Base-by-base conservation (phyloP, 2,113 vertebrate genomes). In the Caranx ignobilis region DNA sequence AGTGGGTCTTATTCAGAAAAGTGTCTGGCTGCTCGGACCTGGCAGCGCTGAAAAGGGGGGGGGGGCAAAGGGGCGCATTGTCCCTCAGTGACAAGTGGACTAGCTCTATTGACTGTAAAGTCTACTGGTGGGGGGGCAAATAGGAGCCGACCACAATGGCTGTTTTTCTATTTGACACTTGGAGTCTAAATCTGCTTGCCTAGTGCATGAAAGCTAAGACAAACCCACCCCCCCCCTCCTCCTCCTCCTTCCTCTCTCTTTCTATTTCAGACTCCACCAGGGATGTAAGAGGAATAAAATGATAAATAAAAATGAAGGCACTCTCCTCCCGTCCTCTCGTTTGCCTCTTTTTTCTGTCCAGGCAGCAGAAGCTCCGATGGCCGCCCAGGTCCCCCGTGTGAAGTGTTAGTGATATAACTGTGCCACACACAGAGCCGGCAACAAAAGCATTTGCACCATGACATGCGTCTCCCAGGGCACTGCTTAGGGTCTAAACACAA, bases 81-180 rank as follows among this genome's bases (percentile, higher is more conserved):
- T 95, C 84, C 89, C 86, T 78, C 59, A 43, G 83, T 95, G 94
- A 95, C 93, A 95, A 95, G 95, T 95, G 93, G 90, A 94, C 95
- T 92, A 91, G 93, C 91, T 94, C 95, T 95, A 95, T 95, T 95
- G 94, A 95, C 94, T 94, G 93, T 95, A 94, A 94, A 94, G 95
- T 94, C 93, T 91, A 93, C 88, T 91, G 90, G 84, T 84, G 85
- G 84, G 82, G 87, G 88, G 87, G 84, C 68, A 59, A 71, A 77
- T 50, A 79, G 85, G 81, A 83, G 78, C 83, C 39, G 39, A 50
- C 85, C 87, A 94, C 91, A 94, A 93, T 94, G 89, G 83, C 83
- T 93, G 92, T 93, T 95, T 94, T 94, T 94, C 91, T 94, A 88
- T 82, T 93, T 94, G 93, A 95, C 93, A 94, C 91, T 93, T 90